These are phyloP conservation scores for Sapayoa aenigma DNA, from an alignment of 2,113 vertebrate genomes.

Conservation along the genomic window DNA sequence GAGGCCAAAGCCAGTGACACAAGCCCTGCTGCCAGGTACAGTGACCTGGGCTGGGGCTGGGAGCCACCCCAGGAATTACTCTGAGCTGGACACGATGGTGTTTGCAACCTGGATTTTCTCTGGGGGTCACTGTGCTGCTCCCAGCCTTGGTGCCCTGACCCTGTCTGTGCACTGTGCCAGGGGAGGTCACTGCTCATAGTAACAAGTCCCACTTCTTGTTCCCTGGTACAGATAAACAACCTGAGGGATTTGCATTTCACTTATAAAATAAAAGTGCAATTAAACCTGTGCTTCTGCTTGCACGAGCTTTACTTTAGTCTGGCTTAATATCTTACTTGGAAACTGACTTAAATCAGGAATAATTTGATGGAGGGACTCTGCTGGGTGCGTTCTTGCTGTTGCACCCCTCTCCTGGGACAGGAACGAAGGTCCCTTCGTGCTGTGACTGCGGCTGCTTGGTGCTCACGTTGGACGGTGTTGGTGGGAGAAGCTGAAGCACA, in stretches of 20 bases:
- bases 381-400: accelerated
- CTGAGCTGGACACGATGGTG: accelerated
- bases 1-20: background rate
- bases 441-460: background rate
- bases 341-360: background rate
- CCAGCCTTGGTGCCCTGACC: background rate
- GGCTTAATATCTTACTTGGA: accelerated
- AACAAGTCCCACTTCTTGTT: background rate
- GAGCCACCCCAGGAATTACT: no score
- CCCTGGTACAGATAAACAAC: accelerated
- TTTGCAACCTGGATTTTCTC: background rate
- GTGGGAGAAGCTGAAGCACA: background rate
- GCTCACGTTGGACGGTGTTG: accelerated
- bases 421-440: no score
- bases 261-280: conserved; percentile 69
- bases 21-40: accelerated
- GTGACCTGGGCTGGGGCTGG: background rate
- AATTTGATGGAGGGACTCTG: background rate
- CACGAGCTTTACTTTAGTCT: background rate
- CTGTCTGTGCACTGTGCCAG: accelerated
- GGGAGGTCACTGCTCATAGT: background rate
- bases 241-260: background rate
- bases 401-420: background rate
- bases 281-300: background rate
- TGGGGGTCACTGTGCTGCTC: background rate